Evolutionary conservation across 2,888 invertebrate genomes (phyloP).

Genomic region (Dioctria linearis): DNA sequence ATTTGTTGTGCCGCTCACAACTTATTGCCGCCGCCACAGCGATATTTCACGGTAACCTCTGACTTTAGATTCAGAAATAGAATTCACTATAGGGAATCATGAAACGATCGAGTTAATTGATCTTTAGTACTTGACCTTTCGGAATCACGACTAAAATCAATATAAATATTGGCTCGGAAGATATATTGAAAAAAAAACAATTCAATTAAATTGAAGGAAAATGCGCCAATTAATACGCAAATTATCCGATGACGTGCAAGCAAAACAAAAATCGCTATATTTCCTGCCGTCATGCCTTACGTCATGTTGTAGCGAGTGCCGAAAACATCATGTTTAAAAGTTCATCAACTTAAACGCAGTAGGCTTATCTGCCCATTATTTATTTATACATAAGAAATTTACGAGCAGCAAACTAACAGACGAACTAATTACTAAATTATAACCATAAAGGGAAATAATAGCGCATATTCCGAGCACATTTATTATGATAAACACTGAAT

Average conservation of each 20-base stretch:
- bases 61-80: neutral
- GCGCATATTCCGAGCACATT: neutral
- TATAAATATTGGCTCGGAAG: conserved; percentile 17
- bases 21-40: neutral
- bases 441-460: neutral
- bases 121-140: conserved; percentile 23
- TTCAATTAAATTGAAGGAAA: conserved; percentile 9
- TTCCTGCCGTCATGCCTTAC: neutral
- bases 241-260: neutral
- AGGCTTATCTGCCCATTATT: neutral
- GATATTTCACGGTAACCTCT: neutral
- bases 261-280: neutral
- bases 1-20: neutral
- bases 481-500: neutral
- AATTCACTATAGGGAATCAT: conserved; percentile 3
- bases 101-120: conserved; percentile 27
- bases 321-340: neutral
- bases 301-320: neutral
- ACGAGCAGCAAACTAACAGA: neutral
- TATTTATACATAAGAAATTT: neutral
- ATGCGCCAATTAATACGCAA: conserved; percentile 43
- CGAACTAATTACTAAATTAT: neutral
- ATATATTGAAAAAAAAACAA: neutral
- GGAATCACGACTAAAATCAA: conserved; percentile 32
- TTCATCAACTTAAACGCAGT: neutral